Percentiles rank a stretch among this genome's conserved stretches.
Evolutionary conservation across 2,888 invertebrate species (phyloP).

Genomic region (Subacronicta megacephala): DNA sequence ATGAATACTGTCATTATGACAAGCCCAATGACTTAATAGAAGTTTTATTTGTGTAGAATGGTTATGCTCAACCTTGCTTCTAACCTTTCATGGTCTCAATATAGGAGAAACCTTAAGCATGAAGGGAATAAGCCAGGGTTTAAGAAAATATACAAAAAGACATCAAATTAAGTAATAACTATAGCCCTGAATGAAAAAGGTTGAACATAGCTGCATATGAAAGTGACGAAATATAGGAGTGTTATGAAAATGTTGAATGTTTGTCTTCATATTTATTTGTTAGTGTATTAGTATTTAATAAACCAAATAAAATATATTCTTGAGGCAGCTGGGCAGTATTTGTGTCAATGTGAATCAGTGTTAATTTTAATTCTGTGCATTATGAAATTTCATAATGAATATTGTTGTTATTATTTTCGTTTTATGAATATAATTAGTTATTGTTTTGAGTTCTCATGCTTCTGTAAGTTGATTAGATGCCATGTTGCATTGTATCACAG

Average conservation of each 20-base stretch:
- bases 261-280: conserved; percentile 22
- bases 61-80: conserved; percentile 14
- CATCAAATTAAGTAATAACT: no score
- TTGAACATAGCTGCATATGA: conserved; percentile 1
- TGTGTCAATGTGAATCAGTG: conserved; percentile 47
- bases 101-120: no score
- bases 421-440: conserved; percentile 54
- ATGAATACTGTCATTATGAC: conserved; percentile 43
- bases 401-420: conserved; percentile 58
- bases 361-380: conserved; percentile 38
- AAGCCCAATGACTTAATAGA: conserved; percentile 13
- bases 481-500: conserved; percentile 32
- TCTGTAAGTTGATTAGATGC: conserved; percentile 29
- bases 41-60: conserved; percentile 20
- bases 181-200: not conserved
- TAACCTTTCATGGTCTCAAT: not conserved
- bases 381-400: conserved; percentile 47
- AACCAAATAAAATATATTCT: conserved; percentile 32
- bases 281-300: conserved; percentile 15
- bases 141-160: no score
- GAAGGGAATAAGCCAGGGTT: no score
- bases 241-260: conserved; percentile 17
- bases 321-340: conserved; percentile 46
- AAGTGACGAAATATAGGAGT: conserved; percentile 2
- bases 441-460: conserved; percentile 37